Evolutionary conservation across 2,113 vertebrate genomes (phyloP), one percentile per base, ranked within the genome.

Genomic region (Thermophis baileyi): DNA sequence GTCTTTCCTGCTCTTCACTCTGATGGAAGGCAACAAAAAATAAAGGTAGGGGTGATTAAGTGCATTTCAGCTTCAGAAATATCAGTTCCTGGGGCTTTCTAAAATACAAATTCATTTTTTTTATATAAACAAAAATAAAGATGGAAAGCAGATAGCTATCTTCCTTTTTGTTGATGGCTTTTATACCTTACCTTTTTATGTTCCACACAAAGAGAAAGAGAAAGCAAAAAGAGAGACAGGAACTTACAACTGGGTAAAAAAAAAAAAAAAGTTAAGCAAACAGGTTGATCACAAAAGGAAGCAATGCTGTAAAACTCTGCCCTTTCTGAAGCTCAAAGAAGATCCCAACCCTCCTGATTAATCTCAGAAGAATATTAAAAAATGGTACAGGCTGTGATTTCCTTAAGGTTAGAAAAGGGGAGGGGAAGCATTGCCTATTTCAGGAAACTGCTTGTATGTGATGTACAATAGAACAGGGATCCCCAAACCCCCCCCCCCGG

Each of bases 31-130:
- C 47, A 51, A 16, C 46, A 47, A 92, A 81, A 60, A 60, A 91
- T 89, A 81, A 81, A 94, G 55, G 93, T 86, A 88, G 96, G 94
- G 93, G 91, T 20, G 5, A 96, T 95, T 97, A 92, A 94, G 92
- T 92, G 74, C 51, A 46, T 94, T 95, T 92, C 95, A 94, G 94
- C 88, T 94, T 94, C 94, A 89, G 74, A 96, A 95, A 90, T 89
- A 94, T 88, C 3, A 87, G 74, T 4, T 95, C 57, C 90, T 95
- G 95, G 93, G 88, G 88, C 90, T 96, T 27, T 93, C 91, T 96
- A 91, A 95, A 97, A 97, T 93, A 87, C 12, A 5, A 89, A 16
- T 85, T 95, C 30, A 11, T 81, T 93, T 94, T 85, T 94, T 94
- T 87, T 47, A 47, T 3, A 47, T 47, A 87, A 9, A 46, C 12